Conservation (phyloP, 1,140 invertebrate species). For the Dinoponera quadriceps region DNA sequence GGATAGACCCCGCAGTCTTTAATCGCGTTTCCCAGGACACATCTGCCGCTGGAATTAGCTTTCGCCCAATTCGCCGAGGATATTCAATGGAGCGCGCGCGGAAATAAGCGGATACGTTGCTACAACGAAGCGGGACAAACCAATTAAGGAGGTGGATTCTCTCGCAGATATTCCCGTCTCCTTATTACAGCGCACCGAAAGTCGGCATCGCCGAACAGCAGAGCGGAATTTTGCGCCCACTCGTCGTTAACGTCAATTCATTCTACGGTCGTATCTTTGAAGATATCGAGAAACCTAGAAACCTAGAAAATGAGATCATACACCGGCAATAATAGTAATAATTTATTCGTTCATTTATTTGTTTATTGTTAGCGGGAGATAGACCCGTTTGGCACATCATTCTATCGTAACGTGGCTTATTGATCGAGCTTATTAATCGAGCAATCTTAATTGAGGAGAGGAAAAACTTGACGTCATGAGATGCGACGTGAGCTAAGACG, state of each 20-base stretch:
- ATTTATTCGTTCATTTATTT: no score
- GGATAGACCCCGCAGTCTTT: slow-evolving; percentile 42
- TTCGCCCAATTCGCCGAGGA: slow-evolving; percentile 35
- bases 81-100: slow-evolving; percentile 30
- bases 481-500: no score
- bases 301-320: no score
- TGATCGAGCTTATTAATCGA: no score
- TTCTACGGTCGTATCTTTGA: background rate
- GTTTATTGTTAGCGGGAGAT: no score
- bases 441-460: no score
- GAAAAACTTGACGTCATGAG: no score
- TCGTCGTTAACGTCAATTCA: background rate
- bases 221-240: background rate
- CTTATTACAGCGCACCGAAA: background rate
- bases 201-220: no score
- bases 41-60: slow-evolving; percentile 44
- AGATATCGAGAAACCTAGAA: no score
- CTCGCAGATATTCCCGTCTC: slow-evolving; percentile 5
- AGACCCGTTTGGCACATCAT: no score
- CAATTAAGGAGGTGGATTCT: slow-evolving; percentile 32
- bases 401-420: no score
- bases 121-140: slow-evolving; percentile 22
- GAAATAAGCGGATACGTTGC: slow-evolving; percentile 42
- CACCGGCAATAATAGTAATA: no score
- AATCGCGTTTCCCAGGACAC: slow-evolving; percentile 38